Base-by-base conservation (phyloP, 2,888 invertebrate genomes). In the Empis stercorea region DNA sequence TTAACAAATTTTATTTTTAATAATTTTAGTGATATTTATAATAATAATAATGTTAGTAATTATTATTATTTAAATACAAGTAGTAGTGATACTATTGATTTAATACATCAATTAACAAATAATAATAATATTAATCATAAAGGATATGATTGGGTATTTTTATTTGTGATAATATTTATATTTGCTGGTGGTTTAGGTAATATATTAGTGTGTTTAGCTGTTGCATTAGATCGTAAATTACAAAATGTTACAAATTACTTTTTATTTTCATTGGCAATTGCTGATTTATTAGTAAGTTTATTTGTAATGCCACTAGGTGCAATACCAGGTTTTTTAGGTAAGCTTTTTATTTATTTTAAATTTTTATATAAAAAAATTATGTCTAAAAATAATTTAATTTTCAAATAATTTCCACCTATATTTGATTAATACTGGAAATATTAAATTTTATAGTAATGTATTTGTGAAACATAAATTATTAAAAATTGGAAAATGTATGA, bases 191-290 rank as follows among this genome's bases (percentile, higher is more conserved):
- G 88, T 23, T 69, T 92, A 48, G 94, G 95, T 16, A 95, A 95
- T 70, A 84, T 91, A 55, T 73, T 96, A 51, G 95, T 96, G 57
- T 94, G 94, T 68, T 73, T 95, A 60, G 94, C 95, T 1, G 91
- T 96, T 57, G 84, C 84, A 52, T 73, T 91, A 61, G 95, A 96
- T 72, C 80, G 87, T 52, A 77, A 87, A 58, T 72, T 95, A 52
- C 94, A 95, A 71, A 95, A 92, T 70, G 88, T 92, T 54, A 95
- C 95, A 53, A 96, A 95, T 72, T 94, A 94, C 71, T 95, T 95
- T 68, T 76, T 95, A 52, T 75, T 94, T 59, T 94, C 94, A 17
- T 71, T 96, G 65, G 93, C 94, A 40, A 84, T 94, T 46, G 94
- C 95, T 45, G 95, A 96, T 72, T 74, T 95, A 49, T 75, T 95